These are phyloP conservation scores for Basileuterus tristriatus DNA, from an alignment of 2,797 vertebrate genomes.

Conservation along the genomic window DNA sequence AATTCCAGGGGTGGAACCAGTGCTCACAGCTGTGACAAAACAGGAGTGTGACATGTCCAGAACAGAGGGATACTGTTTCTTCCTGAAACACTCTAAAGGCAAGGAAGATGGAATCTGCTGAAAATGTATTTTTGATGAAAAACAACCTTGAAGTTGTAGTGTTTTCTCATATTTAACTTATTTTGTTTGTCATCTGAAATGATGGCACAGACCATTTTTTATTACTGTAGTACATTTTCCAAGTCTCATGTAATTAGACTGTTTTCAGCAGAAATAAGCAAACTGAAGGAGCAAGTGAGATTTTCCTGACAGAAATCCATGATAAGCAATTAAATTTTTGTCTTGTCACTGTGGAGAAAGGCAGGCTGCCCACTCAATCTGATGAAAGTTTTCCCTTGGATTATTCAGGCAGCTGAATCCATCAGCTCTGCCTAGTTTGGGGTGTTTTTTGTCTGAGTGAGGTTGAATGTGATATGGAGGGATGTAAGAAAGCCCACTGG, in stretches of 20 bases:
- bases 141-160: background rate
- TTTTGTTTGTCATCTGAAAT: background rate
- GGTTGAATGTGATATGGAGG: background rate
- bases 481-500: background rate
- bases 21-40: background rate
- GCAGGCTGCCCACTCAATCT: background rate
- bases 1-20: background rate
- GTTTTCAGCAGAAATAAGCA: constrained; percentile 30
- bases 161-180: background rate
- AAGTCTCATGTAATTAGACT: background rate
- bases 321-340: background rate
- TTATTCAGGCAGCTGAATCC: background rate
- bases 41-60: background rate
- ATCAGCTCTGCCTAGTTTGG: background rate
- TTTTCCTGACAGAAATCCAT: background rate
- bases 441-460: background rate
- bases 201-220: background rate
- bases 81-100: background rate
- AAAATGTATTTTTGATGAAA: background rate
- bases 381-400: background rate
- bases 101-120: background rate
- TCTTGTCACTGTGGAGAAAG: background rate
- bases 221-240: background rate
- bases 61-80: background rate
- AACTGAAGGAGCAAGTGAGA: background rate